A percentile compares a stretch with the other conserved stretches of the same genome.
Conservation (phyloP, 2,888 invertebrate genomes). For the Ichneumoninae sp. region DNA sequence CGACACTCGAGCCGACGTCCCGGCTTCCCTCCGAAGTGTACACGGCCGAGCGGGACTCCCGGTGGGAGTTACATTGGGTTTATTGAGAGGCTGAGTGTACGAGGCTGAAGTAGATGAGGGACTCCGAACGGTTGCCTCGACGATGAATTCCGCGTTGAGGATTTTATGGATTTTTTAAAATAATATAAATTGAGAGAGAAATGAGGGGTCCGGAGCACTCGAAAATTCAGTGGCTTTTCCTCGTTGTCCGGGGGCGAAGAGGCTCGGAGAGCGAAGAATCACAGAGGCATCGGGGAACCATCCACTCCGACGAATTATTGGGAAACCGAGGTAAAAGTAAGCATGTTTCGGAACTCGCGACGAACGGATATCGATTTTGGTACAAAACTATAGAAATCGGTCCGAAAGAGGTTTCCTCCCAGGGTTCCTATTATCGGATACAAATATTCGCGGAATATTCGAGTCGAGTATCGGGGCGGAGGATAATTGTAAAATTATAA, state of each 20-base stretch:
- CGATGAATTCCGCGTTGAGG: conserved; percentile 18
- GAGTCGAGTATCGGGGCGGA: background rate
- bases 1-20: background rate
- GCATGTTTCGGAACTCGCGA: conserved; percentile 14
- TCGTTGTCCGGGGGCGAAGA: background rate
- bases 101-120: conserved; percentile 18
- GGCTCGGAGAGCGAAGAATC: conserved; percentile 20
- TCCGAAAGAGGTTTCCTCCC: background rate
- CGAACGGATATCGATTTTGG: conserved; percentile 39
- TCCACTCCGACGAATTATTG: background rate
- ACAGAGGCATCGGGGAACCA: background rate
- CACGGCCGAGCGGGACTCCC: background rate
- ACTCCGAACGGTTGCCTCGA: background rate
- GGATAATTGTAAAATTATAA: background rate
- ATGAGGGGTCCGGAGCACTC: conserved; percentile 4
- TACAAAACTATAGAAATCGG: background rate
- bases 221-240: conserved; percentile 33
- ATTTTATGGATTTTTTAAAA: background rate
- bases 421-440: background rate
- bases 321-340: background rate
- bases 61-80: conserved; percentile 22
- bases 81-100: conserved; percentile 26
- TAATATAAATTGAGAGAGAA: background rate
- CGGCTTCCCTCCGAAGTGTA: background rate
- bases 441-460: background rate